Conservation (phyloP, 1,140 invertebrate genomes). For the Oncopodura yosiiana region DNA sequence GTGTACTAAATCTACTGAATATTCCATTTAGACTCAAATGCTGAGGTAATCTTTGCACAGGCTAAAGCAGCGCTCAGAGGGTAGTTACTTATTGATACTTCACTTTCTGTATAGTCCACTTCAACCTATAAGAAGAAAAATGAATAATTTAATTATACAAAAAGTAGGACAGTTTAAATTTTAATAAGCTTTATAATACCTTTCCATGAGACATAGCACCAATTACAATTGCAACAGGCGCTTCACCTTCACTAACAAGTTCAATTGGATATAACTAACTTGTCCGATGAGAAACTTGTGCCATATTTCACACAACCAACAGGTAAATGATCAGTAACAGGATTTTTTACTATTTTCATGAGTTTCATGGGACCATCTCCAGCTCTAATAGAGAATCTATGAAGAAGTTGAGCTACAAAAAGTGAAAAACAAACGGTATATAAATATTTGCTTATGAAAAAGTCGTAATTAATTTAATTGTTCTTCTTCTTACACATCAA, state of each 20-base stretch:
- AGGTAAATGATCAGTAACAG: slow-evolving; percentile 88
- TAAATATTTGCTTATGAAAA: slow-evolving; percentile 3
- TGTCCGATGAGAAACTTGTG: slow-evolving; percentile 79
- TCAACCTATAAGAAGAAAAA: slow-evolving; percentile 51
- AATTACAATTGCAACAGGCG: slow-evolving; percentile 80
- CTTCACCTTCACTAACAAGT: slow-evolving; percentile 64
- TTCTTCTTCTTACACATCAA: slow-evolving; percentile 69
- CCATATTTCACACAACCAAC: slow-evolving; percentile 82
- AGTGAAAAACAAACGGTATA: slow-evolving; percentile 23
- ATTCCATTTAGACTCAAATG: slow-evolving; percentile 93
- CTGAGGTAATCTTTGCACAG: slow-evolving; percentile 90
- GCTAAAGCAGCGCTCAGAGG: slow-evolving; percentile 91
- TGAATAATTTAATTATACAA: background rate
- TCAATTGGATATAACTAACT: slow-evolving; percentile 65
- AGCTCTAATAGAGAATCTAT: slow-evolving; percentile 86
- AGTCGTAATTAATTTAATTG: slow-evolving; percentile 5
- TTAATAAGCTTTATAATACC: slow-evolving; percentile 40
- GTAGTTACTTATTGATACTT: slow-evolving; percentile 87
- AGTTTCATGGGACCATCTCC: slow-evolving; percentile 80
- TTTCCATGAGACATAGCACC: slow-evolving; percentile 97
- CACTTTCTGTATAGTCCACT: slow-evolving; percentile 82
- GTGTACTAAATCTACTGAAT: too few species aligned
- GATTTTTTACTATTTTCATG: slow-evolving; percentile 96
- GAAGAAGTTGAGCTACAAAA: slow-evolving; percentile 84
- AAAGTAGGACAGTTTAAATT: background rate